Evolutionary conservation across 2,113 vertebrate genomes (phyloP), one percentile per base, ranked within the genome.

Genomic region (Gnathonemus longibarbis): DNA sequence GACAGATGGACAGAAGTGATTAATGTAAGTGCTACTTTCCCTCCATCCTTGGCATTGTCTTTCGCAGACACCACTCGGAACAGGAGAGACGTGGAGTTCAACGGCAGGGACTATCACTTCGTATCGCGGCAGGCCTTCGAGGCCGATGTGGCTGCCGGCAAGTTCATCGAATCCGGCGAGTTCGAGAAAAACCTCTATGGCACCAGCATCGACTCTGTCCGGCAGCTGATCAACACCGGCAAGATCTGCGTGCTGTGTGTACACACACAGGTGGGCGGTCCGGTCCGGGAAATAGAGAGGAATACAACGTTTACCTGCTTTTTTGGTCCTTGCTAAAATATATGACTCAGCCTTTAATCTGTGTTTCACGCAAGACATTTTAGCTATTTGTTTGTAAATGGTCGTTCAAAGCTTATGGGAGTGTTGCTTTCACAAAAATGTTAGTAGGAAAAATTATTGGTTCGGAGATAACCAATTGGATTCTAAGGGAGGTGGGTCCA

Each of bases 111-210:
- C 94, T 99, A 99, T 93, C 98, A 99, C 92, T 99, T 99, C 62
- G 95, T 99, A 17, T 98, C 98, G 53, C 96, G 98, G 17, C 98
- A 99, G 95, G 96, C 94, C 0, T 99, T 99, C 90, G 98, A 99
- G 91, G 95, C 96, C n/a, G 98, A 99, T 83, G 93, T 97, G 88
- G 95, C 97, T 46, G 95, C 97, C 91, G 98, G 98, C 66, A 99
- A 99, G 92, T 98, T 99, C 93, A 99, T 99, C 24, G 98, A 99
- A 50, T 98, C 97, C 0, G 97, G 98, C 1, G 98, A 99, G 93
- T 99, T 98, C 95, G 98, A 99, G 93, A 99, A 98, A 95, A 99
- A 99, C 93, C 95, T 98, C 7, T 99, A 99, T 13, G 98, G 98
- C 91, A 99, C 98, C 4, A 98, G 98, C 91, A 96, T 97, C 24